phyloP scores from a whole-genome alignment of 2,888 invertebrate species.

The Carpatolechia fugitivella region DNA sequence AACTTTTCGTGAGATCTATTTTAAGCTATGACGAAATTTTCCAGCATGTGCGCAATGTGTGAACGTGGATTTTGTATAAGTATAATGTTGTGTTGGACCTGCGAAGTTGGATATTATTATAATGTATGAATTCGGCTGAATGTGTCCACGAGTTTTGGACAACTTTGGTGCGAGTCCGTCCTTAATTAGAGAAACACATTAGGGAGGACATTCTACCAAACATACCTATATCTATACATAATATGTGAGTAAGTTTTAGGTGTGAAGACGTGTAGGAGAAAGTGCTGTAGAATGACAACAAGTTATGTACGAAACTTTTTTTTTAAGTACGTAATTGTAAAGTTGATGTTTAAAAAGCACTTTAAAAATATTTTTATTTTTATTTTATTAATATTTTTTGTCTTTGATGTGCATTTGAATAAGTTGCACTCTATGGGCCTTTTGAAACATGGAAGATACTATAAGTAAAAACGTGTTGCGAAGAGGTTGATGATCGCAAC shows the following conservation, averaged over 20 bases:
- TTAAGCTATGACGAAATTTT: background rate
- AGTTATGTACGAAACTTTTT: no score
- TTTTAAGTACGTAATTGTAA: no score
- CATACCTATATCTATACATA: background rate
- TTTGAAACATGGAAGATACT: no score
- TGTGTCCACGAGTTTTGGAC: constrained; percentile 43
- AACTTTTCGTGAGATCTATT: constrained; percentile 1
- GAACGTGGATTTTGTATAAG: constrained; percentile 37
- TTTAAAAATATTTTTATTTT: no score
- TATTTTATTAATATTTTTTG: no score
- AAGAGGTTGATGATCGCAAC: no score
- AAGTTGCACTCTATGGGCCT: no score
- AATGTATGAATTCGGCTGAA: constrained; percentile 36
- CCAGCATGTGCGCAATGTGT: constrained; percentile 30
- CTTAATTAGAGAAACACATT: constrained; percentile 44
- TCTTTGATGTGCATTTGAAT: no score
- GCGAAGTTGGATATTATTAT: constrained; percentile 55
- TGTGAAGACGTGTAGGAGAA: background rate
- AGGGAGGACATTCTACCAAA: constrained; percentile 24
- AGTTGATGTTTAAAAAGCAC: no score
- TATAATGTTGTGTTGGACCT: constrained; percentile 44
- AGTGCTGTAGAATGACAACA: background rate
- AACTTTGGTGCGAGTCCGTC: constrained; percentile 33
- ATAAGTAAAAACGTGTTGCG: no score
- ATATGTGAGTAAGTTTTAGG: background rate